Evolutionary conservation across 2,797 vertebrate genomes (phyloP).

Genomic region (Ptychobarbus kaznakovi): DNA sequence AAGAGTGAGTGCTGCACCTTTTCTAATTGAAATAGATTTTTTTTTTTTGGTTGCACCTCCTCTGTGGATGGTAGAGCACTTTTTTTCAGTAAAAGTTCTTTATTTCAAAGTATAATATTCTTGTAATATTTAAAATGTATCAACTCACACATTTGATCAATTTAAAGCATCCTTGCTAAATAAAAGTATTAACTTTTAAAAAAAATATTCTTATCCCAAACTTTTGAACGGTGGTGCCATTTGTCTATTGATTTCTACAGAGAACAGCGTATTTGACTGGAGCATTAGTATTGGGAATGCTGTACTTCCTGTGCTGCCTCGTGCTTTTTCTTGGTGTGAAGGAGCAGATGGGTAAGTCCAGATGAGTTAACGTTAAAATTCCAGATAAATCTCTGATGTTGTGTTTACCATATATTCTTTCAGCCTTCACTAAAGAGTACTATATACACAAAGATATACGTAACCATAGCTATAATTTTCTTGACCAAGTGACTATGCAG

Average conservation of each 20-base stretch:
- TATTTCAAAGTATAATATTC: not conserved
- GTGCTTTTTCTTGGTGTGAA: conserved; percentile 72
- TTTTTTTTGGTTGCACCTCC: no score
- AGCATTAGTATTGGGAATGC: conserved; percentile 62
- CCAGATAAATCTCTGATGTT: not conserved
- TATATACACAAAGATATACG: not conserved
- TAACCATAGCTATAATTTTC: not conserved
- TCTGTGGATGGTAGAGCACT: no score
- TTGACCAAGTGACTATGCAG: not conserved
- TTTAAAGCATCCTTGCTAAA: no score
- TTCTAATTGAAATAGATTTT: no score
- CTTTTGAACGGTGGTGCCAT: not conserved
- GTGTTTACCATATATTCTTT: not conserved
- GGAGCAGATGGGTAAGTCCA: conserved; percentile 67
- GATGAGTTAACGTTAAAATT: not conserved
- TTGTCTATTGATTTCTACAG: conserved; percentile 59
- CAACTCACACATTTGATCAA: not conserved
- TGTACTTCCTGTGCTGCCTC: conserved; percentile 69
- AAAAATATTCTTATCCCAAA: not conserved
- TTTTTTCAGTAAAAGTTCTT: no score
- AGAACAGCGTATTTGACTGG: conserved; percentile 65
- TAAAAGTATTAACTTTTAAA: not conserved
- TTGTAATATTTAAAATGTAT: not conserved
- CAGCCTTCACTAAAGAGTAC: not conserved
- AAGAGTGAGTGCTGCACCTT: no score